Evolutionary conservation across 1,140 invertebrate genomes (phyloP).

Genomic region (Drosophila punjabiensis): DNA sequence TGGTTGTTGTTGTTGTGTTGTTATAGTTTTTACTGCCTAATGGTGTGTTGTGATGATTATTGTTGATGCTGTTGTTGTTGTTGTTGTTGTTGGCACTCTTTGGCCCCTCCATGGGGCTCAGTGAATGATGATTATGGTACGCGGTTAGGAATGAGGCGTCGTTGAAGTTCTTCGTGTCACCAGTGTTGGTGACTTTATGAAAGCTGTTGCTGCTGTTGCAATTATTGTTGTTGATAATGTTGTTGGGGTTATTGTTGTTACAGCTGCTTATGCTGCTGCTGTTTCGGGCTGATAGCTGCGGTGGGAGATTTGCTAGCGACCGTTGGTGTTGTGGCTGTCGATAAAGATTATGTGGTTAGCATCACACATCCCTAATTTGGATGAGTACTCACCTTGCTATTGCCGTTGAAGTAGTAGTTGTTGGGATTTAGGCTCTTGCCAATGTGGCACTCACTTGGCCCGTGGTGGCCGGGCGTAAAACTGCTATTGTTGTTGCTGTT

Average conservation of each 20-base stretch:
- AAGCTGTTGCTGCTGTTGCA: conserved; percentile 34
- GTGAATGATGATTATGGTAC: conserved; percentile 22
- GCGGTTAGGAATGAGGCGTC: conserved; percentile 61
- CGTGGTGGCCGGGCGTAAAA: conserved; percentile 31
- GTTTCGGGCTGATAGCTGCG: conserved; percentile 50
- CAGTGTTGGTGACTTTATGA: conserved; percentile 19
- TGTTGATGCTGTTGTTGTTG: conserved; percentile 46
- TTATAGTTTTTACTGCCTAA: conserved; percentile 65
- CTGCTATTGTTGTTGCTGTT: conserved; percentile 23
- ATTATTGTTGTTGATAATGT: conserved; percentile 50
- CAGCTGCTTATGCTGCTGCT: conserved; percentile 44
- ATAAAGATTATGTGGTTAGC: background rate
- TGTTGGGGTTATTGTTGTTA: conserved; percentile 33
- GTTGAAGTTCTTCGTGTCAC: conserved; percentile 40
- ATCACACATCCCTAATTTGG: background rate
- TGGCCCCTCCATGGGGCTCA: conserved; percentile 52
- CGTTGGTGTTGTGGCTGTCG: conserved; percentile 46
- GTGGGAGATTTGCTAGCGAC: conserved; percentile 53
- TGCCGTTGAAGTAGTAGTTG: conserved; percentile 35
- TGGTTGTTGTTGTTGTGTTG: conserved; percentile 34
- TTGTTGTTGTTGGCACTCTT: conserved; percentile 47
- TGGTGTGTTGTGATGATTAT: conserved; percentile 39
- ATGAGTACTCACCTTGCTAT: conserved; percentile 48
- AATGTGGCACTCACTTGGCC: conserved; percentile 38
- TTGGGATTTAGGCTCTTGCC: conserved; percentile 44